phyloP scores from a whole-genome alignment of 37 sponge, comb jelly and placozoan species.

The Chondrosia reniformis region DNA sequence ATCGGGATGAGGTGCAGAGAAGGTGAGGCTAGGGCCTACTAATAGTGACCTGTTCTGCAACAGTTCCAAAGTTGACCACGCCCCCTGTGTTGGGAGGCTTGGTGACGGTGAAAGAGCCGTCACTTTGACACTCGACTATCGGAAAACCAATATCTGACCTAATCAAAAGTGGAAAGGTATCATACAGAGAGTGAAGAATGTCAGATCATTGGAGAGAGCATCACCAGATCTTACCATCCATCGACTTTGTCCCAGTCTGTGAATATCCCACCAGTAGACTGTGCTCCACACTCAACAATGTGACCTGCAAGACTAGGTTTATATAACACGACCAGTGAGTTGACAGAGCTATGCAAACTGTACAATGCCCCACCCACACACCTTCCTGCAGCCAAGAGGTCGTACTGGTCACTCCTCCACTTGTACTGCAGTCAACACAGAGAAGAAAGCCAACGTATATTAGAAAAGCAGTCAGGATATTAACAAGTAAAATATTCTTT shows the following conservation, averaged over 20 bases:
- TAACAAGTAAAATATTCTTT: background rate
- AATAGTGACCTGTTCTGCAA: conserved; percentile 97
- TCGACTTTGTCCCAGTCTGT: conserved; percentile 93
- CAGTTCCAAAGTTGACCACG: conserved; percentile 70
- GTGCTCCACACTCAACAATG: conserved; percentile 97
- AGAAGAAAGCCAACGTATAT: background rate
- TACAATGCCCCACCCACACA: background rate
- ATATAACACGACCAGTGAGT: background rate
- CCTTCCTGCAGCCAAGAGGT: conserved; percentile 85
- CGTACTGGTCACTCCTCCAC: conserved; percentile 66
- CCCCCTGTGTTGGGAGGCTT: conserved; percentile 91
- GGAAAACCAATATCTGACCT: conserved; percentile 97
- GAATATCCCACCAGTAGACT: conserved; percentile 93
- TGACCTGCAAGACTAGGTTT: conserved; percentile 88
- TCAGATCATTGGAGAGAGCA: background rate
- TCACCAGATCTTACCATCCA: conserved; percentile 65
- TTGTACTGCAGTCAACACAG: conserved; percentile 66
- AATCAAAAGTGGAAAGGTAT: too few species aligned
- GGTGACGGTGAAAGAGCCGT: conserved; percentile 72
- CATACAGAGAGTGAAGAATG: too few species aligned
- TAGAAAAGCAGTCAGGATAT: background rate
- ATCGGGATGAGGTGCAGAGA: too few species aligned
- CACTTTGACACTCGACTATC: conserved; percentile 79
- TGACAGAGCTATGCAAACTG: background rate
- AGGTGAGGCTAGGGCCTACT: too few species aligned